Base-by-base conservation (phyloP, 1,140 invertebrate species). In the Formica selysi region DNA sequence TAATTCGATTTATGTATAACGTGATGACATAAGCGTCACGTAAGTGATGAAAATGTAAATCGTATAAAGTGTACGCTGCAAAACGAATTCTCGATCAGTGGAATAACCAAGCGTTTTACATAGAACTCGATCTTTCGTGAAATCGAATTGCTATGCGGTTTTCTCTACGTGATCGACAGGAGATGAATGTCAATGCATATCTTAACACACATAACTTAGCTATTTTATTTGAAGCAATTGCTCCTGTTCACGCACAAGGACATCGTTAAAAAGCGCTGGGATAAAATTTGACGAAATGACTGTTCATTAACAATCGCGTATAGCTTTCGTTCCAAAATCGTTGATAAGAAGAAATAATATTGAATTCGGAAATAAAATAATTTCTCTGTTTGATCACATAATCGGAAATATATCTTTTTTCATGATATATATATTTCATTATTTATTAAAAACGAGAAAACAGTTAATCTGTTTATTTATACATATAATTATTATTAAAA, bases 101-200 rank as follows among this genome's bases (percentile, higher is more conserved):
- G 67, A 81, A 38, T 1, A 29, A 36, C 1, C 51, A 59, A 41
- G 26, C 79, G 4, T 81, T 26, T 38, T 61, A 41, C 38, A 59
- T 48, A 29, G 8, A 83, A 83, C 54, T 83, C 54, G 68, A 73
- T 48, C 38, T 73, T 83, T 26, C 54, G 26, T 83, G 54, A 74
- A 83, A 83, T 83, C 68, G n/a, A 83, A 83, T 83, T 83, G 68
- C 32, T 3, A 83, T 26, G 13, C 54, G 13, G 79, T 83, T 83
- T 73, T 36, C 67, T 83, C n/a, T 44, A 83, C 79, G 79, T 62
- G 79, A 59, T 26, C 79, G 79, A 74, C 54, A 83, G 22, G 44
- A 26, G 19, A 61, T 54, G 67, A 73, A 83, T 80, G 32, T 59
- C 48, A 80, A 80, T 80, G 64, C 36, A 51, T 51, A 51, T 51